Percentiles rank a stretch among this genome's conserved stretches.
These are phyloP conservation scores for Gymnocephalus cernua DNA, from an alignment of 2,113 vertebrate species.

Conservation along the genomic window DNA sequence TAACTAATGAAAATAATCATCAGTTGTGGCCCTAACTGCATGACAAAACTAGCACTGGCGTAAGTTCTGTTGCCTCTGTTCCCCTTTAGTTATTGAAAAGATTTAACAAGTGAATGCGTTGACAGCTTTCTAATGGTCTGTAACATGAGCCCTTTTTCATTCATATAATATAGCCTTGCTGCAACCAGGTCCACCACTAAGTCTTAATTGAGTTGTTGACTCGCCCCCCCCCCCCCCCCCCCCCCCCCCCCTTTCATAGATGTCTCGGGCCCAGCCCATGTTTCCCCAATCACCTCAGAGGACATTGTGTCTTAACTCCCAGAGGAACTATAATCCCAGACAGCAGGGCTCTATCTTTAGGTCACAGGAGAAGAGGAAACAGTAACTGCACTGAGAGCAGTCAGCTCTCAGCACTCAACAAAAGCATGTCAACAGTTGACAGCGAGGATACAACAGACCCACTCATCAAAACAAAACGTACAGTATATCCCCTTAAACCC, in stretches of 20 bases:
- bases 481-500: neutral
- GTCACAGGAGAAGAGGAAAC: slow-evolving; percentile 61
- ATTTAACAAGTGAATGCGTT: neutral
- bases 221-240: neutral
- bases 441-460: neutral
- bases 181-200: neutral
- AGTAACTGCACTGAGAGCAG: slow-evolving; percentile 1
- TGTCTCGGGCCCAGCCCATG: neutral
- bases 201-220: slow-evolving; percentile 2
- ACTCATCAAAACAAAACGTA: neutral
- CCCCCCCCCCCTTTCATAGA: neutral
- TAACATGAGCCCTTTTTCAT: neutral
- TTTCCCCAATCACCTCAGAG: slow-evolving; percentile 47
- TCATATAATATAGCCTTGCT: neutral
- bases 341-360: slow-evolving; percentile 65
- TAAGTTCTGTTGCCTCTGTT: neutral
- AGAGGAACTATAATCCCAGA: slow-evolving; percentile 59
- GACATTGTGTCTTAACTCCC: slow-evolving; percentile 75
- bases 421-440: slow-evolving; percentile 33
- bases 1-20: neutral
- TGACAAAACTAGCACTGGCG: neutral
- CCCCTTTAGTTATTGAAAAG: neutral
- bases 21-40: neutral
- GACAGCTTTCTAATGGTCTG: neutral
- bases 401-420: neutral